Evolutionary conservation across 2,888 invertebrate genomes (phyloP).

Genomic region (Rhyacophila evoluta): DNA sequence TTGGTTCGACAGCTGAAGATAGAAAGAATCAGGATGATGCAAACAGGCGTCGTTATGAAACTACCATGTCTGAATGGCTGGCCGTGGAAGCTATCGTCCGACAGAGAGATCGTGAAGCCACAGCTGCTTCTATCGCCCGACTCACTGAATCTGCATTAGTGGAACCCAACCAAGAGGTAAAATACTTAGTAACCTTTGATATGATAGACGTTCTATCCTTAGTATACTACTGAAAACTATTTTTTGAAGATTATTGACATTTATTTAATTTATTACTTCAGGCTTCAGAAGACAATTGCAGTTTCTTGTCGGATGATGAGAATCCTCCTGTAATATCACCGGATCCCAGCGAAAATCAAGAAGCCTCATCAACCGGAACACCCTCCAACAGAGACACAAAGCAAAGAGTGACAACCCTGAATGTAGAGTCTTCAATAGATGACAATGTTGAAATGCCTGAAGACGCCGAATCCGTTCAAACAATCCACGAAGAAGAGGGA

Average conservation of each 20-base stretch:
- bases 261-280: no score
- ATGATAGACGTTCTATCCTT: no score
- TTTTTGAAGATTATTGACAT: no score
- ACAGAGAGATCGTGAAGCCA: conserved; percentile 84
- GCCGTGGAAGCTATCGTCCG: conserved; percentile 93
- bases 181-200: background rate
- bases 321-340: conserved; percentile 69
- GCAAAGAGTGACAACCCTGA: conserved; percentile 7
- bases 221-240: no score
- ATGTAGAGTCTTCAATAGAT: conserved; percentile 47
- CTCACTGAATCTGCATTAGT: conserved; percentile 77
- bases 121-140: conserved; percentile 87
- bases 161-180: conserved; percentile 59
- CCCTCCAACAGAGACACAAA: conserved; percentile 28
- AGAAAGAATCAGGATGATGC: conserved; percentile 75
- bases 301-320: conserved; percentile 70
- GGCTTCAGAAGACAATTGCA: conserved; percentile 72
- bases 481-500: conserved; percentile 48
- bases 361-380: conserved; percentile 57
- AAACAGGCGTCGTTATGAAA: conserved; percentile 84
- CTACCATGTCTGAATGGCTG: conserved; percentile 95
- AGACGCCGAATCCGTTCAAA: conserved; percentile 37
- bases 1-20: conserved; percentile 78
- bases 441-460: conserved; percentile 52
- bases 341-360: conserved; percentile 66